These are phyloP conservation scores for Hemibagrus wyckioides DNA, from an alignment of 2,113 vertebrate species.

Conservation along the genomic window DNA sequence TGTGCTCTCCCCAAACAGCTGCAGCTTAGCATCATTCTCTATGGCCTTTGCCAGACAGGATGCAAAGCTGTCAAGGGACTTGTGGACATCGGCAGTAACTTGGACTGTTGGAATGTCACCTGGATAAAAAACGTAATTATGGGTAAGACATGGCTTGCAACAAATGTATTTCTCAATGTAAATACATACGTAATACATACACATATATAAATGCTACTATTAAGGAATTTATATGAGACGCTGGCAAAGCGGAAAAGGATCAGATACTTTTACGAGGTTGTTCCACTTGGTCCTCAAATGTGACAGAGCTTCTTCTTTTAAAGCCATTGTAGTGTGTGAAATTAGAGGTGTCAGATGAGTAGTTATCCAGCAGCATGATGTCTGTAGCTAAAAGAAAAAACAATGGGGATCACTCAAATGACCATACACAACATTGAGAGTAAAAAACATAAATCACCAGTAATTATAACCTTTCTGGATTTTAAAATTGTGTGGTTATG, in stretches of 20 bases:
- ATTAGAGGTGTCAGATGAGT: conserved; percentile 76
- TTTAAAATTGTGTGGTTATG: neutral
- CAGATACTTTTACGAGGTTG: conserved; percentile 82
- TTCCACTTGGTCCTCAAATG: conserved; percentile 95
- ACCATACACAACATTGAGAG: too few relatives aligned
- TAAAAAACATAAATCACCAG: neutral
- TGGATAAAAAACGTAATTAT: conserved; percentile 41
- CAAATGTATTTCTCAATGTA: neutral
- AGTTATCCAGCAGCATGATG: conserved; percentile 91
- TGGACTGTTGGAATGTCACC: conserved; percentile 74
- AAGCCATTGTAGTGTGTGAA: conserved; percentile 67
- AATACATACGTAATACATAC: neutral
- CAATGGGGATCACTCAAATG: neutral
- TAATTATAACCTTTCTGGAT: neutral
- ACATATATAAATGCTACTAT: neutral
- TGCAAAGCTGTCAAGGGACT: conserved; percentile 88
- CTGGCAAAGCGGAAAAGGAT: neutral
- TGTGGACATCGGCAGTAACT: conserved; percentile 86
- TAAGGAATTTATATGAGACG: neutral
- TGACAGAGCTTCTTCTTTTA: conserved; percentile 90
- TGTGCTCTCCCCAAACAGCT: conserved; percentile 84
- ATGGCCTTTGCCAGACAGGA: conserved; percentile 89
- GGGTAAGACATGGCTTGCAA: neutral
- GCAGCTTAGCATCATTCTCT: conserved; percentile 90
- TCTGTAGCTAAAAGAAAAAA: conserved; percentile 82